Base-by-base conservation (phyloP, 2,797 vertebrate species). In the Pogonophryne albipinna region DNA sequence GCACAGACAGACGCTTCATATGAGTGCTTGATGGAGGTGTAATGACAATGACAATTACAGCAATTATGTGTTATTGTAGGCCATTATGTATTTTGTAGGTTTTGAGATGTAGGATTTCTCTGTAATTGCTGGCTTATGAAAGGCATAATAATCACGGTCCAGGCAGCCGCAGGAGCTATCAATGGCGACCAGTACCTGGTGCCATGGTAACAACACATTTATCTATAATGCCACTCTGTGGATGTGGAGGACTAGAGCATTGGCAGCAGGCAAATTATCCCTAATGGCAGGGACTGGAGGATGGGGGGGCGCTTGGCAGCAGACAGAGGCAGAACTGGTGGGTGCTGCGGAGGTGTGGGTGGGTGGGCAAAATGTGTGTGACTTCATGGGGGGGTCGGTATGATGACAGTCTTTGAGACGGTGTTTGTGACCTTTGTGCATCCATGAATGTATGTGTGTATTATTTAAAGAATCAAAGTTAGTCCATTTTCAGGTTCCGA, bases 161-260 rank as follows among this genome's bases (percentile, higher is more conserved):
- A 78, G 88, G 77, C 88, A 84, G 78, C 58, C 78, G 78, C 62
- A 66, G 64, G 70, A 84, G 86, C 89, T 86, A 79, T 84, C 82
- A 63, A 79, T 79, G 87, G 88, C 79, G 82, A 91, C 78, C 87
- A 84, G 74, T 59, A 84, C 84, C 87, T 82, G 88, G 65, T 82
- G 75, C 89, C 92, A 94, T 93, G 92, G 93, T 75, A 94, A 94
- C 92, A 92, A 93, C 93, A 88, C 93, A 91, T 90, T 94, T 94
- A 93, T 89, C 89, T 69, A 77, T 92, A 91, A 93, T 92, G 88
- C 68, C 52, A 66, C 84, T 85, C 72, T 60, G 78, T 64, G 77
- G 87, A 92, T 90, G 84, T 88, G 46, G 64, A 84, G 85, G 89
- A 93, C 92, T 89, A 91, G 89, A 93, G 89, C 88, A 89, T 76